Evolutionary conservation across 2,888 invertebrate genomes (phyloP), one percentile per base, ranked within the genome.

Genomic region (Neocrepidodera transversa): DNA sequence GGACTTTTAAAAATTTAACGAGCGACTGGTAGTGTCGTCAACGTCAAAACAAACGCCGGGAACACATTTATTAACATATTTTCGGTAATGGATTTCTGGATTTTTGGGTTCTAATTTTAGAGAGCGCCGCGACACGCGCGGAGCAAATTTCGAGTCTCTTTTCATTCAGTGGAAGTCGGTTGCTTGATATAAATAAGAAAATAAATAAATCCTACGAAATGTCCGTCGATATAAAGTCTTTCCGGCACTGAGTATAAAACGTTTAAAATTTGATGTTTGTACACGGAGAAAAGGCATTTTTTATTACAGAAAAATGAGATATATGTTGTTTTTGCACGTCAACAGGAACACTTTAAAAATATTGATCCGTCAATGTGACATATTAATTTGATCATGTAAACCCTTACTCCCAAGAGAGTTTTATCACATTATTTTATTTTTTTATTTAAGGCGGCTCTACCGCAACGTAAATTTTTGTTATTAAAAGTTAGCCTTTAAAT

Each of bases 31-130:
- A 35, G 23, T 35, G 53, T 53, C 53, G 18, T 35, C 23, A 11
- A n/a, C 43, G 53, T 53, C 53, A 53, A 53, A 53, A 53, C 36
- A 53, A 53, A 53, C 53, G 20, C n/a, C 8, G 35, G 18, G 38
- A 43, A 23, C 43, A 16, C 43, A 53, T 53, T 53, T 53, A 53
- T 53, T 53, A 53, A 53, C 53, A 53, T 53, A 53, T 53, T 53
- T 53, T 53, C 53, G 13, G 53, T 53, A 53, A 53, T 53, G 53
- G 53, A 43, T 53, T 43, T 53, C 32, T 20, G 50, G 50, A 50
- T 35, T 36, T 50, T 50, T 38, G n/a, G 28, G 32, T 43, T 53
- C 53, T 53, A 53, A 53, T 53, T 53, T 45, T 43, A 23, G 43
- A 14, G 20, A n/a, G 23, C 2, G 11, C 11, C n/a, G 18, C n/a